These are phyloP conservation scores for Lasioglossum leucozonium DNA, from an alignment of 2,888 invertebrate species.

Conservation along the genomic window DNA sequence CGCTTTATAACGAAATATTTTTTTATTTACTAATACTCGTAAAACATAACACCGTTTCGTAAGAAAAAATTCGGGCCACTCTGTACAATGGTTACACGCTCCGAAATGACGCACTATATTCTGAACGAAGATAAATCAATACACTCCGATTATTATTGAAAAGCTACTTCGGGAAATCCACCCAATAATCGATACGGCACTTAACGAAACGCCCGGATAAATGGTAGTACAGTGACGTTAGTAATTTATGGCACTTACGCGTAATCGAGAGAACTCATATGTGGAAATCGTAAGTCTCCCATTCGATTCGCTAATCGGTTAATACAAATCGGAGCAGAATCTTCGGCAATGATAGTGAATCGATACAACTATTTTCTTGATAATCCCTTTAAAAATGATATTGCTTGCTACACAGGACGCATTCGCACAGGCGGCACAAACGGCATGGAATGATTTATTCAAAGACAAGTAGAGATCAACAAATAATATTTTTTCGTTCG, in stretches of 20 bases:
- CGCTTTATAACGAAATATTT: not conserved
- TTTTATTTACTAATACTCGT: not conserved
- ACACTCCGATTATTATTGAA: slow-evolving; percentile 31
- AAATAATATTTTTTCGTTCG: not conserved
- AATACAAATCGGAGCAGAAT: not conserved
- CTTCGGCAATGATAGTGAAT: not conserved
- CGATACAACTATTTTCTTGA: not conserved
- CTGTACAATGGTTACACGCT: not conserved
- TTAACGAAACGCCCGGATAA: not conserved
- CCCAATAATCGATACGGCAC: not conserved
- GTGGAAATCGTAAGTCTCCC: not conserved
- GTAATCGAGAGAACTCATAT: not conserved
- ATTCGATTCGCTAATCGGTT: no score
- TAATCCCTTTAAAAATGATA: not conserved
- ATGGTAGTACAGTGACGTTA: not conserved
- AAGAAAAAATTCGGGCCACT: not conserved
- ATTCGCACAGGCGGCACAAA: no score
- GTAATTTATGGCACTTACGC: not conserved
- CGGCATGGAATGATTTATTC: no score
- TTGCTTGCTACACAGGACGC: no score
- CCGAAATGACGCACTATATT: not conserved
- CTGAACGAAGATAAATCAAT: slow-evolving; percentile 6
- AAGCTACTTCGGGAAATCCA: slow-evolving; percentile 29
- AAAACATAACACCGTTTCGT: not conserved
- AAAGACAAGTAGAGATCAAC: no score